These are phyloP conservation scores for Drosophila paulistorum DNA, from an alignment of 1,140 invertebrate genomes.

Conservation along the genomic window DNA sequence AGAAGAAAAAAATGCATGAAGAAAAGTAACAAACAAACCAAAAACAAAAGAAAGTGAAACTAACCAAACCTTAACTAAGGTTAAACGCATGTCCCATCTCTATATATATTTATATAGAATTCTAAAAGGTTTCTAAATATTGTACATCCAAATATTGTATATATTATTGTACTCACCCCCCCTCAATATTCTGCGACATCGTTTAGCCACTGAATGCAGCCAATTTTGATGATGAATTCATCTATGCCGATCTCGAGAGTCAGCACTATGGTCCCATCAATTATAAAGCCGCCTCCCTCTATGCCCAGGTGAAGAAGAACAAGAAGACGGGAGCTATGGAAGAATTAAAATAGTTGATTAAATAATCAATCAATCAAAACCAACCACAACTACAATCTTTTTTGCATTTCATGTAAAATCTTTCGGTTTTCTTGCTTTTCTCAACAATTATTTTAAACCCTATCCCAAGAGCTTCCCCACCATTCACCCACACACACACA, in stretches of 20 bases:
- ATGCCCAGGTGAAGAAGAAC: constrained; percentile 87
- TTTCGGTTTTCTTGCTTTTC: constrained; percentile 24
- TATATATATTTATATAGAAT: constrained; percentile 8
- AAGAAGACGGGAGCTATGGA: constrained; percentile 83
- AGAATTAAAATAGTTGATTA: constrained; percentile 60
- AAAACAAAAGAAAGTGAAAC: constrained; percentile 35
- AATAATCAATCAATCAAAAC: constrained; percentile 1
- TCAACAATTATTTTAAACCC: neutral
- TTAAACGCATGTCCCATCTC: constrained; percentile 17
- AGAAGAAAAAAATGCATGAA: constrained; percentile 17
- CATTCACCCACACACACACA: neutral
- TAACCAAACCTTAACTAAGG: neutral
- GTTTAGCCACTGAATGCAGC: constrained; percentile 83
- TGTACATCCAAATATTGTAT: constrained; percentile 7
- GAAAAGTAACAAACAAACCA: constrained; percentile 6
- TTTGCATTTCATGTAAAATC: constrained; percentile 52
- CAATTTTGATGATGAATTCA: constrained; percentile 90
- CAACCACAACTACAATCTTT: neutral
- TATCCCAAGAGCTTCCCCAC: neutral
- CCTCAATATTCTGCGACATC: constrained; percentile 14
- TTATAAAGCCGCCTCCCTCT: constrained; percentile 93
- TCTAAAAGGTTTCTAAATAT: constrained; percentile 8
- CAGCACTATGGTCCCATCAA: constrained; percentile 91
- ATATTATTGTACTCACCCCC: constrained; percentile 7
- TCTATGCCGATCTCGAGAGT: constrained; percentile 95